Base-by-base conservation (phyloP, 2,797 vertebrate species). In the Streptopelia turtur region DNA sequence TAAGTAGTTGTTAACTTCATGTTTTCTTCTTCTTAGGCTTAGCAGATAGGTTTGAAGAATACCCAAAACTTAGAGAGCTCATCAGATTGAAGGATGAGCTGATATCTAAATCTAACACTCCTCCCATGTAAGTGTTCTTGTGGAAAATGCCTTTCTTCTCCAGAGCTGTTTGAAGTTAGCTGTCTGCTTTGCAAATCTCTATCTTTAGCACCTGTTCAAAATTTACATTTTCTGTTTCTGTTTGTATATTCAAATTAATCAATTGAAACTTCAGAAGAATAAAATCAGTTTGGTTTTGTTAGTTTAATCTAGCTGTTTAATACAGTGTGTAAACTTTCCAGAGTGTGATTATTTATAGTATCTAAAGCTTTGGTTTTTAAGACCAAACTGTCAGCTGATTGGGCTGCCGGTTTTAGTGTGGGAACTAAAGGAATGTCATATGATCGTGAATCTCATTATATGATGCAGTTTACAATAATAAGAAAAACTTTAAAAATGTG, bases 41-140 rank as follows among this genome's bases (percentile, higher is more conserved):
- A 98, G 99, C 99, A 41, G 99, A 99, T 98, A 98, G 99, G 87
- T 99, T 99, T 98, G 99, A 99, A 98, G 99, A 99, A 97, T 99
- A 99, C 68, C 99, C 99, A 27, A 99, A 99, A 98, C 99, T 99
- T 76, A 98, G 99, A 96, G 99, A 99, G 97, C 98, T 99, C 88
- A 99, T 99, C 94, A 98, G 99, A 87, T 98, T 99, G 87, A 99
- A 99, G 97, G 99, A 99, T 91, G 99, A 99, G 93, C 98, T 99
- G 92, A 99, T 99, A 97, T 97, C 99, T 70, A 98, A 97, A 94
- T 99, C 99, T 89, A 99, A 99, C 97, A 99, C 99, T 63, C 99
- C 99, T 93, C 99, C 99, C 59, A 99, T 99, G 99, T 99, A 98
- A 97, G 98, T 97, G 89, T 50, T 95, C 45, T 75, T 60, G 93